Evolutionary conservation across 2,797 vertebrate species (phyloP).

Genomic region (Trichosurus vulpecula): DNA sequence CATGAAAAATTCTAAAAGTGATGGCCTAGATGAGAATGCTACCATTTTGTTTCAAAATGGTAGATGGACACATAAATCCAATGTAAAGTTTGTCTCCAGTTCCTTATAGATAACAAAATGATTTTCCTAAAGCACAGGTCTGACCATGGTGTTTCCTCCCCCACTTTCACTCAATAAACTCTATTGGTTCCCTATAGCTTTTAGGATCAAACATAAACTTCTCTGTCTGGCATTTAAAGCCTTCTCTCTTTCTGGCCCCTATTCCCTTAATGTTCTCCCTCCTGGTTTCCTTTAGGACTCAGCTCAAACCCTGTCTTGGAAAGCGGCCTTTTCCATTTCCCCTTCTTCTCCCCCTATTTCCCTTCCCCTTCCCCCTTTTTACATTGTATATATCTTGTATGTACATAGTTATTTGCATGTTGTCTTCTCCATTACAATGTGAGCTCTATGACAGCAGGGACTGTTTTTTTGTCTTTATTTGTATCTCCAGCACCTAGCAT

Average conservation of each 20-base stretch:
- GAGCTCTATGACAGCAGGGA: background rate
- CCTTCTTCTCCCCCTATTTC: background rate
- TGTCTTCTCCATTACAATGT: background rate
- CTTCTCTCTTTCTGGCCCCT: background rate
- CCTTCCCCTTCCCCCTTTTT: background rate
- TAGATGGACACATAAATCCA: slow-evolving; percentile 5
- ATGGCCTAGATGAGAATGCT: background rate
- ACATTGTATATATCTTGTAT: background rate
- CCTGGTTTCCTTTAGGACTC: background rate
- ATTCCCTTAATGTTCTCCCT: background rate
- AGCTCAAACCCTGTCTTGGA: background rate
- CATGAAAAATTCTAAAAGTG: background rate
- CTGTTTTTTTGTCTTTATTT: background rate
- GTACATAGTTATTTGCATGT: background rate
- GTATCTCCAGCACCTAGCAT: background rate
- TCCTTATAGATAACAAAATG: background rate
- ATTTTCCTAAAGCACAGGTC: slow-evolving; percentile 24
- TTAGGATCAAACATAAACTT: slow-evolving; percentile 31
- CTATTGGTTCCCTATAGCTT: slow-evolving; percentile 50
- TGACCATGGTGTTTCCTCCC: background rate
- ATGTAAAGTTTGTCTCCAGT: slow-evolving; percentile 13
- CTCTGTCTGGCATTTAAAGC: background rate
- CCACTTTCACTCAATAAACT: background rate
- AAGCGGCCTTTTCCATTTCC: background rate
- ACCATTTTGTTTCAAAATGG: slow-evolving; percentile 41